phyloP scores from a whole-genome alignment of 2,888 invertebrate genomes.

The Acanthosepion lycidas region DNA sequence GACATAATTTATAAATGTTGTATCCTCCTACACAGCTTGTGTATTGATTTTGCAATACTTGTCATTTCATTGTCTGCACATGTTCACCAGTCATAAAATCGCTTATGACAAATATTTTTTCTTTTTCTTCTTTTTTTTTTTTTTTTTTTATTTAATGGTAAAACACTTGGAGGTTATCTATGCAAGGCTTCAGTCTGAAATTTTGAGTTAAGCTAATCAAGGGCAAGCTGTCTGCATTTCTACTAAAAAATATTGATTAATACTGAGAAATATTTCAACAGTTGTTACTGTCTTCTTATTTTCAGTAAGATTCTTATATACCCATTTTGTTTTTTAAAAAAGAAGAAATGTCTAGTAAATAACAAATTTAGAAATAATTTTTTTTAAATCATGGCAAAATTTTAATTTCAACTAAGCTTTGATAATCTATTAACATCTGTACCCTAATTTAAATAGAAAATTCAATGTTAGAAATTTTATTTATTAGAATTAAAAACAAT shows the following conservation, averaged over 20 bases:
- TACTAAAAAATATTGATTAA: neutral
- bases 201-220: neutral
- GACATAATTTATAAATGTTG: constrained; percentile 13
- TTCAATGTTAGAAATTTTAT: too few species aligned
- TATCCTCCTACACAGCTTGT: neutral
- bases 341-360: neutral
- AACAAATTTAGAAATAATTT: too few species aligned
- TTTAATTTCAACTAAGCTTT: too few species aligned
- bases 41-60: constrained; percentile 23
- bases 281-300: neutral
- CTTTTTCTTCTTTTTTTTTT: neutral
- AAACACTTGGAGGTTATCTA: constrained; percentile 33
- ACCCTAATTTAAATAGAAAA: too few species aligned
- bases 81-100: neutral
- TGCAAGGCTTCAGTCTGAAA: constrained; percentile 33
- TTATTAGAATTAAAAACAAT: too few species aligned
- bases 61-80: constrained; percentile 33
- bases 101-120: constrained; percentile 6
- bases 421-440: too few species aligned
- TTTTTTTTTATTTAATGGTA: neutral
- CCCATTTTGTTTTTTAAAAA: neutral
- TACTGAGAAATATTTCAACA: neutral
- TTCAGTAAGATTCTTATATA: neutral
- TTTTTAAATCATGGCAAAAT: too few species aligned
- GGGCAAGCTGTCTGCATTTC: constrained; percentile 18